These are phyloP conservation scores for Alentia gelatinosa DNA, from an alignment of 2,888 invertebrate genomes.

Conservation along the genomic window DNA sequence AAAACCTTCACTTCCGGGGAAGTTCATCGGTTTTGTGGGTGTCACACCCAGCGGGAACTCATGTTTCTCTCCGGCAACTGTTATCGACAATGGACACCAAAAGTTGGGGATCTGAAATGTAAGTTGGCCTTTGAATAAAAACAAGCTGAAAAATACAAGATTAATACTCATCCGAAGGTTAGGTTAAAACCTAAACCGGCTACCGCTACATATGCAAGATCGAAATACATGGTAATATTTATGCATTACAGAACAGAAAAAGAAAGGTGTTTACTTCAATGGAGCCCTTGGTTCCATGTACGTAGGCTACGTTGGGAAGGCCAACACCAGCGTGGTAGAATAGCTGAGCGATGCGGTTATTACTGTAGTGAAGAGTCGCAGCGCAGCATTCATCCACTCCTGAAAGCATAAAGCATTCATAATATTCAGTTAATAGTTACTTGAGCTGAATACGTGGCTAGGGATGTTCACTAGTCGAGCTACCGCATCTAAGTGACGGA, in stretches of 20 bases:
- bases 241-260: too few species aligned
- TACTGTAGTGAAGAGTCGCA: constrained; percentile 13
- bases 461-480: too few species aligned
- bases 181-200: too few species aligned
- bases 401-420: not conserved
- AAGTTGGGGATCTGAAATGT: not conserved
- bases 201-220: too few species aligned
- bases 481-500: too few species aligned
- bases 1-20: constrained; percentile 44
- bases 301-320: not conserved
- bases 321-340: not conserved
- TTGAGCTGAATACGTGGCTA: too few species aligned
- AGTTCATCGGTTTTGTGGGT: not conserved
- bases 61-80: constrained; percentile 2
- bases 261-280: not conserved
- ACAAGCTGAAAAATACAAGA: too few species aligned
- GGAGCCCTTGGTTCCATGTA: constrained; percentile 33
- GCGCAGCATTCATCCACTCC: not conserved
- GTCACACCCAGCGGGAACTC: constrained; percentile 15
- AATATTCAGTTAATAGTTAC: not conserved
- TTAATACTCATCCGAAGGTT: too few species aligned
- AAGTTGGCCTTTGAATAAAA: too few species aligned
- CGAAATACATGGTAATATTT: too few species aligned
- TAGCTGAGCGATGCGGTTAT: constrained; percentile 14
- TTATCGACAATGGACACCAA: not conserved